Percentiles rank a stretch among this genome's conserved stretches.
Conservation (phyloP, 2,888 invertebrate species). For the Athripsodes cinereus region DNA sequence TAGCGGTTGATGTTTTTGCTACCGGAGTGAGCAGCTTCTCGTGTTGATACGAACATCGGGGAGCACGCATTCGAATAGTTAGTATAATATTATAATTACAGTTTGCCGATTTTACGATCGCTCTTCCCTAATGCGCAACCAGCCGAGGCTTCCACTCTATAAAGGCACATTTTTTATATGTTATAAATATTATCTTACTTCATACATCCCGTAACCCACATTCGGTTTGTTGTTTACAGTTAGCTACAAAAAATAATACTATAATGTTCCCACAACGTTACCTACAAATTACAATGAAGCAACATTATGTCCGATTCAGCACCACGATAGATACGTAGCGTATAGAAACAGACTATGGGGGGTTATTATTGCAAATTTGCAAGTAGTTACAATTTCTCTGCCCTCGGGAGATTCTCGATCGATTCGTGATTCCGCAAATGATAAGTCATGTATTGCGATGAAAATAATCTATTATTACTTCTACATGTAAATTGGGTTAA, state of each 20-base stretch:
- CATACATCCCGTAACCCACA: constrained; percentile 7
- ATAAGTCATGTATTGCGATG: neutral
- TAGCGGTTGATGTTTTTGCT: neutral
- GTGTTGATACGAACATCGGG: constrained; percentile 6
- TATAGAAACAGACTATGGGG: too few relatives aligned
- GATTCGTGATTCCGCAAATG: constrained; percentile 5
- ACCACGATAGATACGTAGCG: too few relatives aligned
- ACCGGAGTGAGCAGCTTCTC: constrained; percentile 6
- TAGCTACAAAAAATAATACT: constrained; percentile 1
- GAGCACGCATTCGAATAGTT: neutral
- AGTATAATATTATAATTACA: constrained; percentile 7
- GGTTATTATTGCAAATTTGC: too few relatives aligned
- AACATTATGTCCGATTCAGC: neutral
- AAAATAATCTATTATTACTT: constrained; percentile 1
- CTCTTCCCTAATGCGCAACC: constrained; percentile 6
- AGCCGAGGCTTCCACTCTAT: constrained; percentile 5
- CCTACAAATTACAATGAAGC: neutral
- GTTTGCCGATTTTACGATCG: constrained; percentile 11
- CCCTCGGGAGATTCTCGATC: constrained; percentile 2
- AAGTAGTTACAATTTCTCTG: constrained; percentile 2
- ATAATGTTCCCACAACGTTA: neutral
- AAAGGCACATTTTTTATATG: constrained; percentile 5
- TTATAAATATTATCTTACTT: neutral
- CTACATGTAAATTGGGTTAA: neutral
- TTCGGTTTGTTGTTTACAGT: constrained; percentile 6